These are phyloP conservation scores for Deroplatys truncata DNA, from an alignment of 2,888 invertebrate genomes.

Conservation along the genomic window DNA sequence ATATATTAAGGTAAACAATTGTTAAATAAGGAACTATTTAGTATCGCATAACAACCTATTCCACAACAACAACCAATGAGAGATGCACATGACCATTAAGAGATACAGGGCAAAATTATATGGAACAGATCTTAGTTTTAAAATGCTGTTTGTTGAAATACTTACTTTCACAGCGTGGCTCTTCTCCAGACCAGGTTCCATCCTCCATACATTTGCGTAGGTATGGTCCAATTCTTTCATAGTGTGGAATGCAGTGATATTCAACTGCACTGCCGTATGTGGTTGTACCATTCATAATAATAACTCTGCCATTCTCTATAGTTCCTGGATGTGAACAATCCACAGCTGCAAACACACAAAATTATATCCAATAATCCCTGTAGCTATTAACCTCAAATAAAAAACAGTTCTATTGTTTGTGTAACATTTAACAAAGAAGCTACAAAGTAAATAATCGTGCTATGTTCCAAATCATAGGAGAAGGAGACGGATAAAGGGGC, in stretches of 20 bases:
- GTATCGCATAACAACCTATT: no score
- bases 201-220: conserved; percentile 79
- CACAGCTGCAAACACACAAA: conserved; percentile 57
- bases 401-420: no score
- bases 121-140: no score
- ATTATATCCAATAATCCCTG: conserved; percentile 2
- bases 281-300: conserved; percentile 79
- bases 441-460: no score
- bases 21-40: no score
- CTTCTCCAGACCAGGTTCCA: conserved; percentile 82
- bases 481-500: no score
- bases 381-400: not conserved
- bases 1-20: no score
- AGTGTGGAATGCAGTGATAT: conserved; percentile 85
- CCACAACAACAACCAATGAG: no score
- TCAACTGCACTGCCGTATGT: conserved; percentile 80
- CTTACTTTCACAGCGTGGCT: conserved; percentile 74
- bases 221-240: conserved; percentile 75
- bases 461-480: no score
- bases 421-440: no score
- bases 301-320: conserved; percentile 81
- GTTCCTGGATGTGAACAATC: conserved; percentile 76
- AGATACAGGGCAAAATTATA: no score
- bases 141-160: not conserved
- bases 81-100: no score